Evolutionary conservation across 1,140 invertebrate species (phyloP), one percentile per base, ranked within the genome.

Genomic region (Drosophila erecta): DNA sequence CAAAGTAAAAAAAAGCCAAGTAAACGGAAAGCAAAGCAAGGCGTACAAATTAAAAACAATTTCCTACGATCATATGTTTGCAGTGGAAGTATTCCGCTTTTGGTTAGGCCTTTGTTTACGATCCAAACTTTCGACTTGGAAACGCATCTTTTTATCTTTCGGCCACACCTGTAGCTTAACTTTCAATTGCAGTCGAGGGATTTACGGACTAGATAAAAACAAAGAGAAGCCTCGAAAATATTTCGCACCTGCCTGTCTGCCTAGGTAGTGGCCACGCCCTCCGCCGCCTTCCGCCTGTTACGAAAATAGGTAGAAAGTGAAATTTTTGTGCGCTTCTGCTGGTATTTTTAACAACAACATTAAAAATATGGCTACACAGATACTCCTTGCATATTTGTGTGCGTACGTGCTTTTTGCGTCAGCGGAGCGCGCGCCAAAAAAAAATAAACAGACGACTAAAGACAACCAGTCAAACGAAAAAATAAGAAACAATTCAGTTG

Each of bases 261-360:
- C 37, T 11, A 33, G 47, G 33, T 61, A 66, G 8, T 12, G 38
- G 22, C 54, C 78, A 71, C 57, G 49, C 81, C 67, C 20, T 20
- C 20, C 30, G 24, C 30, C 46, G 35, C 49, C 56, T 57, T 60
- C 57, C 67, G 53, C 14, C 67, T 61, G 60, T 79, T 78, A 77
- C 65, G 44, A 70, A 77, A 87, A 89, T 80, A 84, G 72, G 54
- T 80, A 80, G 89, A 87, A 87, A 87, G 84, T 87, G 84, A 87
- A 87, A 87, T 84, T 84, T 84, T 73, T 67, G 14, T 40, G 35
- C 40, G 56, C 38, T 71, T 50, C 71, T 71, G 24, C 8, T 33
- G 24, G 55, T 69, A 38, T 54, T 65, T 61, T 64, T 57, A 66
- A 81, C 53, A 81, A 44, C 50, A 51, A 47, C 46, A 50, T 33